A percentile compares a stretch with the other conserved stretches of the same genome.
Evolutionary conservation across 2,888 invertebrate genomes (phyloP).

Genomic region (Pegoplata infirma): DNA sequence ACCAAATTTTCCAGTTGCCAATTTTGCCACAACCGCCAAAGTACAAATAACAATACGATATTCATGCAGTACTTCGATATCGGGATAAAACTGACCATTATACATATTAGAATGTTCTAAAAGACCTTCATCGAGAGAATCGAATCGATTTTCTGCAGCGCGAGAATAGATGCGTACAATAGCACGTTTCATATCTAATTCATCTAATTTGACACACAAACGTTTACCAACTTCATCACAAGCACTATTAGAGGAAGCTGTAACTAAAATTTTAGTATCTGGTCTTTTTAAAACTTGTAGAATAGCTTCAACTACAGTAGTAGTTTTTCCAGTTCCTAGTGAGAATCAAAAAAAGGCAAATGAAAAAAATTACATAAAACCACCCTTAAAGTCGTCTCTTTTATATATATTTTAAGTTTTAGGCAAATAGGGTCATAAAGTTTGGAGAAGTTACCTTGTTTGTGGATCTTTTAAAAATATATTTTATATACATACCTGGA

Average conservation of each 20-base stretch:
- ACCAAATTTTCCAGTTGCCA: constrained; percentile 78
- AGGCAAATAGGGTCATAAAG: too few species aligned
- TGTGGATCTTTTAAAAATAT: too few species aligned
- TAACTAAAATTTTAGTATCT: constrained; percentile 80
- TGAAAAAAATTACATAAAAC: background rate
- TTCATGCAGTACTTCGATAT: constrained; percentile 78
- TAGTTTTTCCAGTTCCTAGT: constrained; percentile 84
- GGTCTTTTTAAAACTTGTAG: constrained; percentile 79
- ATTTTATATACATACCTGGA: constrained; percentile 82
- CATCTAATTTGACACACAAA: constrained; percentile 71
- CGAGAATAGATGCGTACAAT: constrained; percentile 79
- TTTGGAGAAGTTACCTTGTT: too few species aligned
- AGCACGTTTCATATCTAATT: constrained; percentile 60
- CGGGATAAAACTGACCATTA: constrained; percentile 75
- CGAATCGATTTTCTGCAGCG: constrained; percentile 74
- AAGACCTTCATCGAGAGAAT: constrained; percentile 73
- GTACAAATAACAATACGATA: constrained; percentile 84
- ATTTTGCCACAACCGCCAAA: constrained; percentile 79
- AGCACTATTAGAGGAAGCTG: constrained; percentile 86
- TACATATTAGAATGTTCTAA: constrained; percentile 78
- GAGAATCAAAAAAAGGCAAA: constrained; percentile 50
- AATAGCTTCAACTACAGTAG: constrained; percentile 85
- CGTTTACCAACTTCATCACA: constrained; percentile 83
- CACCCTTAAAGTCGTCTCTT: background rate
- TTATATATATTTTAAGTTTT: too few species aligned